A percentile compares a stretch with the other conserved stretches of the same genome.
Conservation (phyloP, 2,888 invertebrate genomes). For the Drosophila sordidapex region DNA sequence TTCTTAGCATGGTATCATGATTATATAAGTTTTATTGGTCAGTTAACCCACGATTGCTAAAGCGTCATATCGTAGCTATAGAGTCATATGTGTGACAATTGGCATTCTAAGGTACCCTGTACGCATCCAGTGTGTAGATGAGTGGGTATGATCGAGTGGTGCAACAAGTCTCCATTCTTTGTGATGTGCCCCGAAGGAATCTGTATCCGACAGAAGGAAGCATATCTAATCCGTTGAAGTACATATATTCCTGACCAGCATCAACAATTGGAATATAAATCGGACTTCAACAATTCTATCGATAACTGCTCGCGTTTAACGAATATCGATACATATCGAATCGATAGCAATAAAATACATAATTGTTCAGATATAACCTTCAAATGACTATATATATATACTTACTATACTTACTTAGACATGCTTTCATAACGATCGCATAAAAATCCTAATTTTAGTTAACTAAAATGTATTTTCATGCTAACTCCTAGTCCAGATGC, state of each 20-base stretch:
- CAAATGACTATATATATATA: neutral
- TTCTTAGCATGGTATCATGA: constrained; percentile 20
- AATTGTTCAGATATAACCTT: neutral
- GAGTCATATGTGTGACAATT: neutral
- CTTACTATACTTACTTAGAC: neutral
- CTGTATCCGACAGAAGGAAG: neutral
- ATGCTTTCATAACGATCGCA: neutral
- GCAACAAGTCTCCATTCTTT: neutral
- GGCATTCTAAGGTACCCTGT: constrained; percentile 10
- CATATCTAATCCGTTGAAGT: neutral
- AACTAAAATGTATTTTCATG: too few relatives aligned
- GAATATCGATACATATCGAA: neutral
- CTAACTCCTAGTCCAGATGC: too few relatives aligned
- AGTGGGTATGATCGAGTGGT: neutral
- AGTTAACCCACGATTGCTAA: constrained; percentile 12
- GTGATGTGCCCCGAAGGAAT: neutral
- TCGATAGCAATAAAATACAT: neutral
- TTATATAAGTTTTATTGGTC: constrained; percentile 36
- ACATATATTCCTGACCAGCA: neutral
- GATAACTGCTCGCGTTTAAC: neutral
- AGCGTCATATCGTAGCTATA: constrained; percentile 5
- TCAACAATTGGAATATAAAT: neutral
- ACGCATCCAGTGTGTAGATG: neutral
- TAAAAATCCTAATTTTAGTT: neutral
- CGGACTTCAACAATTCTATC: neutral